Evolutionary conservation across 2,888 invertebrate species (phyloP).

Genomic region (Allygus modestus): DNA sequence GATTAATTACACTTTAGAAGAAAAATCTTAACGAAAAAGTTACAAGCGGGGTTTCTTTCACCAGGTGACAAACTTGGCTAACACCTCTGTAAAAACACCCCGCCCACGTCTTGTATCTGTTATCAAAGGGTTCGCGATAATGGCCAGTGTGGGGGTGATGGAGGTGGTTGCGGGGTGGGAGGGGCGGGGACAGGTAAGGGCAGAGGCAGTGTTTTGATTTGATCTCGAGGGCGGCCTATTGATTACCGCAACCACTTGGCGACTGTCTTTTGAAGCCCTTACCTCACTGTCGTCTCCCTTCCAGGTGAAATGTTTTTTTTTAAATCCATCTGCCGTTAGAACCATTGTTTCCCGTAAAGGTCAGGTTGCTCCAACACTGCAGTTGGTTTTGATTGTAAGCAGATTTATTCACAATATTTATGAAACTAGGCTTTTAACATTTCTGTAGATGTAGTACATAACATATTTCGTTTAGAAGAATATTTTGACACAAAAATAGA

Average conservation of each 20-base stretch:
- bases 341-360: too few species aligned
- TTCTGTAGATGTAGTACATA: too few species aligned
- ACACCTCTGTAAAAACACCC: slow-evolving; percentile 4
- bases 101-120: slow-evolving; percentile 4
- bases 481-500: too few species aligned
- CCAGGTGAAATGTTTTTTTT: not conserved
- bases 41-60: not conserved
- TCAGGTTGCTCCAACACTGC: too few species aligned
- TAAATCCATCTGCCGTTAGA: too few species aligned
- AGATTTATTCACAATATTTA: too few species aligned
- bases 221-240: slow-evolving; percentile 2
- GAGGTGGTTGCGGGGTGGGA: not conserved
- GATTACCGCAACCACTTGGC: slow-evolving; percentile 1
- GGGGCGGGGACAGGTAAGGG: not conserved
- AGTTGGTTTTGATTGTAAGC: too few species aligned
- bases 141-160: not conserved
- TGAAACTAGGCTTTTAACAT: too few species aligned
- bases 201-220: slow-evolving; percentile 17
- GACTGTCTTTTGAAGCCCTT: too few species aligned
- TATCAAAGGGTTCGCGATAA: not conserved
- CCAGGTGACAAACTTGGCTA: not conserved
- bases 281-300: not conserved
- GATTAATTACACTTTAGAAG: too few species aligned
- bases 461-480: too few species aligned
- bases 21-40: not conserved